Evolutionary conservation across 2,113 vertebrate genomes (phyloP), one percentile per base, ranked within the genome.

Genomic region (Vanacampus margaritifer): DNA sequence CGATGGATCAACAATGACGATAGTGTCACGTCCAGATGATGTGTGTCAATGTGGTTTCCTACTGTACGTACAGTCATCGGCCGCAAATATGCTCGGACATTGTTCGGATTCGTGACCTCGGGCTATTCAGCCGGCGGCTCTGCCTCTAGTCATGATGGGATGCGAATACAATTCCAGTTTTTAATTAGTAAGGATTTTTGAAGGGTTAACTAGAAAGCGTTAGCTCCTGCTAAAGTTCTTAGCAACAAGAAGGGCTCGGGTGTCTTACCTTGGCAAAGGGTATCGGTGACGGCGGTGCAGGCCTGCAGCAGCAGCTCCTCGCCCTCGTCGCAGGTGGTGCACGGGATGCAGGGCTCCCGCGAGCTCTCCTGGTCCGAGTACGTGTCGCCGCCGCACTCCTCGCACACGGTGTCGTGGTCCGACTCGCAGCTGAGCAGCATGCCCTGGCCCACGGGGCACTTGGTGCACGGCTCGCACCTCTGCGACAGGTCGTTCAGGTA

Each of bases 321-420:
- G 0, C 84, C 90, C 0, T 96, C 95, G 48, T 99, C 97, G 0
- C 97, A 98, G 66, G 92, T 88, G 0, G 89, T 91, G 90, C 96
- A 99, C 48, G 96, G 96, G 76, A 98, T 92, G 86, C 97, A 99
- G 54, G 95, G 95, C 12, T 98, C 95, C 80, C 94, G 88, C 0
- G 91, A 93, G 74, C 94, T 98, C 67, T 95, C 95, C 69, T 95
- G 94, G 6, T 94, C 95, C 0, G 97, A 99, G 89, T 89, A 99
- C 0, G 93, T 96, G 74, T 94, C 94, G 0, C 84, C 84, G 0
- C 71, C 84, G 23, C 97, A 99, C 54, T 87, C 80, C 87, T 98
- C 97, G 0, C 97, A 99, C 41, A 90, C 3, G 0, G 97, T 98
- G 90, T 99, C 91, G 39, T 88, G 92, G 13, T 87, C 70, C 3